Percentiles rank a stretch among this genome's conserved stretches.
Conservation (phyloP, 2,888 invertebrate genomes). For the Pocota personata region DNA sequence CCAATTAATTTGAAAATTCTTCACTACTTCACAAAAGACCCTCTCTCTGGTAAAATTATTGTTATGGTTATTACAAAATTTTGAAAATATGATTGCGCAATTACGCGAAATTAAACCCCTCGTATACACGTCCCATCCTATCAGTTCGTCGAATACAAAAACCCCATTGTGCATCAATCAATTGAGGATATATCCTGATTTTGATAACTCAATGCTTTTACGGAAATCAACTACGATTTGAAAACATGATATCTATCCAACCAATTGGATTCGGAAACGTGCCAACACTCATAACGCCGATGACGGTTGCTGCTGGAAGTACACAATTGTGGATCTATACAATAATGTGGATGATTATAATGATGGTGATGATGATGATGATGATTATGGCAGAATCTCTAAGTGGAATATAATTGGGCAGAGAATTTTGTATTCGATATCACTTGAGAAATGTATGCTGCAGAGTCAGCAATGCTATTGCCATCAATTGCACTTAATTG, state of each 20-base stretch:
- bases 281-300: slow-evolving; percentile 37
- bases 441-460: slow-evolving; percentile 48
- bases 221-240: slow-evolving; percentile 61
- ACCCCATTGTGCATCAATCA: slow-evolving; percentile 69
- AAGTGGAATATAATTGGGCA: slow-evolving; percentile 67
- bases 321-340: slow-evolving; percentile 29
- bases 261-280: slow-evolving; percentile 63
- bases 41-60: background rate
- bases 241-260: slow-evolving; percentile 58
- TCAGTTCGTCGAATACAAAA: slow-evolving; percentile 35
- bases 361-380: background rate
- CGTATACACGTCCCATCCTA: background rate
- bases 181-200: slow-evolving; percentile 60
- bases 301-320: slow-evolving; percentile 27
- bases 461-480: slow-evolving; percentile 36
- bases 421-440: slow-evolving; percentile 58
- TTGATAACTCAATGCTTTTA: slow-evolving; percentile 69
- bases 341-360: slow-evolving; percentile 47
- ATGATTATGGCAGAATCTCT: slow-evolving; percentile 44
- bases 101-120: slow-evolving; percentile 35
- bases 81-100: slow-evolving; percentile 42
- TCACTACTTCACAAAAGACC: background rate
- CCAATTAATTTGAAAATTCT: background rate
- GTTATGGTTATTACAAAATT: slow-evolving; percentile 4
- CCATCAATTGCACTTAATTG: slow-evolving; percentile 36